Evolutionary conservation across 2,113 vertebrate species (phyloP).

Genomic region (Tragelaphus strepsiceros): DNA sequence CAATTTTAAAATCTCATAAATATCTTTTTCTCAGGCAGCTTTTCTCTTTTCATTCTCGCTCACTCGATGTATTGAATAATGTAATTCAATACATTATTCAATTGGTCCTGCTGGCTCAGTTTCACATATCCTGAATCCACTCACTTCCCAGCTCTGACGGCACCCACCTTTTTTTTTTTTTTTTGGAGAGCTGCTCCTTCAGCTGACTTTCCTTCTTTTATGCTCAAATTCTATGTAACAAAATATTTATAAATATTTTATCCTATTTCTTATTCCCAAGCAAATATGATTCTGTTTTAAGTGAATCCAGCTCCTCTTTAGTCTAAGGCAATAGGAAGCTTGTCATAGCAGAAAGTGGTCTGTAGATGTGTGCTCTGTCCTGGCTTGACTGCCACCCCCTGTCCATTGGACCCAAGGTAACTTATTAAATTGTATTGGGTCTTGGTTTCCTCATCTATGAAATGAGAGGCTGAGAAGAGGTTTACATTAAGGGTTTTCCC

Average conservation of each 20-base stretch:
- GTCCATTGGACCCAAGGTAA: neutral
- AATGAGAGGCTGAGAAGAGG: neutral
- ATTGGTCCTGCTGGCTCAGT: neutral
- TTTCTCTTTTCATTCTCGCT: neutral
- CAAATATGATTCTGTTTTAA: neutral
- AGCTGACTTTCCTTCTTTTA: neutral
- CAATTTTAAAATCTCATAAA: neutral
- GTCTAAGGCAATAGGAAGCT: neutral
- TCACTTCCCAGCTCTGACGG: neutral
- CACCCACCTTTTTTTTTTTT: neutral
- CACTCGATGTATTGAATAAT: too few relatives aligned
- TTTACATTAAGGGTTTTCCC: neutral
- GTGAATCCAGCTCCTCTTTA: neutral
- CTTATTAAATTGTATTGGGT: neutral
- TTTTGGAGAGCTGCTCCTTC: neutral
- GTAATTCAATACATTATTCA: too few relatives aligned
- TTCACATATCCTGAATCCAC: neutral
- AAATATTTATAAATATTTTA: neutral
- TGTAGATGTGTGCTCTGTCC: neutral
- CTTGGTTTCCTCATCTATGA: neutral
- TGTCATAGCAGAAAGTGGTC: neutral
- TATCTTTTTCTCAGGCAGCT: neutral
- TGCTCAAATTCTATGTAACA: neutral
- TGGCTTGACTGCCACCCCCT: neutral
- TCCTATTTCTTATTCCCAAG: neutral